These are phyloP conservation scores for Yponomeuta malinellus DNA, from an alignment of 2,888 invertebrate species.

Conservation along the genomic window DNA sequence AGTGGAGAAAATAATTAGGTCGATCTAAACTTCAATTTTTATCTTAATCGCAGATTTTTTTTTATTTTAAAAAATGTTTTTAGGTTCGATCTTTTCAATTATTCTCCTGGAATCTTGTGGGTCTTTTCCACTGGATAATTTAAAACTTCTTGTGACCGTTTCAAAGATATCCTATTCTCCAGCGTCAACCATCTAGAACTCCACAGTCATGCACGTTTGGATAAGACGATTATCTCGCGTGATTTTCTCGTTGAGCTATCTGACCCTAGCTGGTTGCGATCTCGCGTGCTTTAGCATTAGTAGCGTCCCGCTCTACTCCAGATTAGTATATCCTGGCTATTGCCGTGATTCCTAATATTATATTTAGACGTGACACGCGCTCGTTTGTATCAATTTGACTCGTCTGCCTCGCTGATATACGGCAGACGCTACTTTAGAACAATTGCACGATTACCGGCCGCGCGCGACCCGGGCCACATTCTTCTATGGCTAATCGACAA, in stretches of 20 bases:
- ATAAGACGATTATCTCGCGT: background rate
- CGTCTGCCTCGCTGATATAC: slow-evolving; percentile 72
- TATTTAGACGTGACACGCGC: slow-evolving; percentile 75
- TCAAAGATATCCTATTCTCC: no score
- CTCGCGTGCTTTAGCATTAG: slow-evolving; percentile 36
- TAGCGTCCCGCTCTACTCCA: slow-evolving; percentile 62
- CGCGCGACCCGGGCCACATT: slow-evolving; percentile 40
- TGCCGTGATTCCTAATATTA: slow-evolving; percentile 77
- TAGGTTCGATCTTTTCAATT: no score
- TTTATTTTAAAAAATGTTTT: no score
- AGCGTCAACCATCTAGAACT: background rate
- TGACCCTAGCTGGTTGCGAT: slow-evolving; percentile 25
- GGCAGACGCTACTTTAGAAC: slow-evolving; percentile 73
- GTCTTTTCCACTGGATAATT: no score
- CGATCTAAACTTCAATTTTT: no score
- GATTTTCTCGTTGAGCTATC: slow-evolving; percentile 15
- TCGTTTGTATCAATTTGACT: slow-evolving; percentile 75
- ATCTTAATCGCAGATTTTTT: no score
- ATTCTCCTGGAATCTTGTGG: no score
- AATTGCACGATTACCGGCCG: slow-evolving; percentile 68
- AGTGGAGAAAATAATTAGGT: no score
- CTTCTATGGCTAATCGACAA: slow-evolving; percentile 42
- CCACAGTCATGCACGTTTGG: background rate
- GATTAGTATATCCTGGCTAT: slow-evolving; percentile 76
- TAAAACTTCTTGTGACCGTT: no score